Conservation (phyloP, 2,797 vertebrate genomes). For the Cyclura pinguis region DNA sequence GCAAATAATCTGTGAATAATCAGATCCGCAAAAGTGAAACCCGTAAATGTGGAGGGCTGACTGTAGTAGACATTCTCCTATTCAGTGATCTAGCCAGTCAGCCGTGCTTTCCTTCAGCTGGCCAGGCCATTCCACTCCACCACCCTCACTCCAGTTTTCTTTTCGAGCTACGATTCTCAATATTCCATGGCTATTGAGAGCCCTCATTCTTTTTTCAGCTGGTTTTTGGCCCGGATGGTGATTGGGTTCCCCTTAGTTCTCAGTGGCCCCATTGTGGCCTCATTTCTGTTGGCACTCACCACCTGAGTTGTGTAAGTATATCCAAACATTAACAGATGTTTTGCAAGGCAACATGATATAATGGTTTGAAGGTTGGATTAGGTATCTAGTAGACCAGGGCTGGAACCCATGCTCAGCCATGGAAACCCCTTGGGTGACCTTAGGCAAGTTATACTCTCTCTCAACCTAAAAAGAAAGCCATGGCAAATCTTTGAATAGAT, state of each 20-base stretch:
- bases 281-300: background rate
- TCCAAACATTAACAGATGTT: background rate
- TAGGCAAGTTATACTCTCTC: slow-evolving; percentile 39
- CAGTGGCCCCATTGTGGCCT: background rate
- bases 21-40: too few relatives aligned
- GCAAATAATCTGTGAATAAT: too few relatives aligned
- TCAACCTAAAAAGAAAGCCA: background rate
- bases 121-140: background rate
- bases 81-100: background rate
- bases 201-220: background rate
- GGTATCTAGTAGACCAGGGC: too few relatives aligned
- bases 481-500: too few relatives aligned
- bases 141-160: background rate
- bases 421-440: background rate
- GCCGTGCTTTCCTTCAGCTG: background rate
- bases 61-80: background rate
- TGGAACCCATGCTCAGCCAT: too few relatives aligned
- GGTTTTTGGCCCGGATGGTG: too few relatives aligned
- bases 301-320: background rate
- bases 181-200: background rate
- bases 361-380: too few relatives aligned
- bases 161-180: background rate
- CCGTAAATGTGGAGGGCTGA: too few relatives aligned
- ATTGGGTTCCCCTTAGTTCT: background rate
- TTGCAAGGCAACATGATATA: background rate